Evolutionary conservation across 2,797 vertebrate species (phyloP).

Genomic region (Crocidura indochinensis): DNA sequence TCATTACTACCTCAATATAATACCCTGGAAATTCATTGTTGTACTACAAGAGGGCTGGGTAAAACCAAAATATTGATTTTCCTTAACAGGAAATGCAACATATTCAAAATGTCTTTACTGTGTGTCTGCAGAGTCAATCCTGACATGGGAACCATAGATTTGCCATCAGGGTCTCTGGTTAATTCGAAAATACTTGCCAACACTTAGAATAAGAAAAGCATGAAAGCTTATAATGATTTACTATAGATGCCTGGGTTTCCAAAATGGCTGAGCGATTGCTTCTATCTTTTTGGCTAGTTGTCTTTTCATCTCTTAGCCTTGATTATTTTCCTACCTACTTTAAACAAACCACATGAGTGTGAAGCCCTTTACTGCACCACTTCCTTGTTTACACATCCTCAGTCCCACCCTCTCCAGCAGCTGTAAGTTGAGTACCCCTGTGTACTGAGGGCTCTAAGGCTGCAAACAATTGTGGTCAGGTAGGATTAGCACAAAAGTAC

Average conservation of each 20-base stretch:
- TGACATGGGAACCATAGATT: no score
- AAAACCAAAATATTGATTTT: not conserved
- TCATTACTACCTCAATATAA: no score
- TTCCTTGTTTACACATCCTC: not conserved
- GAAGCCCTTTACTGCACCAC: not conserved
- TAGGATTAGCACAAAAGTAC: no score
- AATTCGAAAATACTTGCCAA: not conserved
- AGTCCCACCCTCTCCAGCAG: fast-evolving
- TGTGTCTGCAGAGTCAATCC: no score
- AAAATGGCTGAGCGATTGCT: no score
- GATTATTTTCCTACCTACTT: not conserved
- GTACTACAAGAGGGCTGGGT: fast-evolving
- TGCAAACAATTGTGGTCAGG: not conserved
- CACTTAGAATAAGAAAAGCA: not conserved
- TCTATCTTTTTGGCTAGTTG: not conserved
- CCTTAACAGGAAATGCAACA: not conserved
- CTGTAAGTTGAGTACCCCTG: not conserved
- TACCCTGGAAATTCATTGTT: fast-evolving
- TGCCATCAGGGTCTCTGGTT: not conserved
- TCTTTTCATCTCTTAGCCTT: not conserved
- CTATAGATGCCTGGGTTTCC: not conserved
- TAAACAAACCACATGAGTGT: not conserved
- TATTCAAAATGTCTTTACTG: fast-evolving
- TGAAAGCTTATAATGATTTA: no score
- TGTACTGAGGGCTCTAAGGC: not conserved